Evolutionary conservation across 2,113 vertebrate genomes (phyloP).

Genomic region (Heteronetta atricapilla): DNA sequence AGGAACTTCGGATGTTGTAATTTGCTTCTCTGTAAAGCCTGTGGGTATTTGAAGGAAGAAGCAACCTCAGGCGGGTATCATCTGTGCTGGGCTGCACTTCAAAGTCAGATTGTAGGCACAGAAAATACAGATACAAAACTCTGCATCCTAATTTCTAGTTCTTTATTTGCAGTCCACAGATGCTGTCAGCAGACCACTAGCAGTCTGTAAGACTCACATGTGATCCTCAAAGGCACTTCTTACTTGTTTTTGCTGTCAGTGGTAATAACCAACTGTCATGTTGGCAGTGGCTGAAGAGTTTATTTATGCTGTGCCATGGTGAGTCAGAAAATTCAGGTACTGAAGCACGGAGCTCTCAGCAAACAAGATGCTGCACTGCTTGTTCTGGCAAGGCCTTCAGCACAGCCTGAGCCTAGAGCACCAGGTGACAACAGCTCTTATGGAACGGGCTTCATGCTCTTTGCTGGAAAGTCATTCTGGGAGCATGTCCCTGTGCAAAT

Average conservation of each 20-base stretch:
- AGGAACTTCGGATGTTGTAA: neutral
- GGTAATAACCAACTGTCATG: neutral
- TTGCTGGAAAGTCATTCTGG: neutral
- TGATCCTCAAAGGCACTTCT: neutral
- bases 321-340: neutral
- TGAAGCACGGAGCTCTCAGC: neutral
- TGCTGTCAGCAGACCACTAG: neutral
- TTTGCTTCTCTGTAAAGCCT: neutral
- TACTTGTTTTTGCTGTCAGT: neutral
- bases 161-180: neutral
- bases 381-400: neutral
- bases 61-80: neutral
- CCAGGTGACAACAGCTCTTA: neutral
- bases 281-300: neutral
- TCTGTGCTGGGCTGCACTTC: neutral
- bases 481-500: neutral
- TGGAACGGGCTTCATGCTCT: neutral
- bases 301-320: neutral
- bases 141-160: neutral
- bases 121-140: neutral
- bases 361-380: neutral
- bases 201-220: fast-evolving
- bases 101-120: neutral
- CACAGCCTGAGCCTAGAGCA: neutral
- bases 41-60: neutral